Evolutionary conservation across 1,140 invertebrate species (phyloP).

Genomic region (Cherax quadricarinatus): DNA sequence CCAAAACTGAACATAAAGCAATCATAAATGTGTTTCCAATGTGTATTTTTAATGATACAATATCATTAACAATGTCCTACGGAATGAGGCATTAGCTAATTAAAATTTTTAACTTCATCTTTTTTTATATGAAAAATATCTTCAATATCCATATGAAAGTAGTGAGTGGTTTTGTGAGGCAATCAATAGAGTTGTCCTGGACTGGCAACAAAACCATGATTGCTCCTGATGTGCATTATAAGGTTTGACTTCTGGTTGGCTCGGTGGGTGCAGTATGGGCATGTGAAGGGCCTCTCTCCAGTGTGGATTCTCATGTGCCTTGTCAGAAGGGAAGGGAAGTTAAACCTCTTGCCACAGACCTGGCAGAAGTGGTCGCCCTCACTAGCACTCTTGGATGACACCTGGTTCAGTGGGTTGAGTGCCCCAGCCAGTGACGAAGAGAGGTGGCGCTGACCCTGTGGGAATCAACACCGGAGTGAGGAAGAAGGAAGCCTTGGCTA

Average conservation of each 20-base stretch:
- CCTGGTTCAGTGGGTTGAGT: background rate
- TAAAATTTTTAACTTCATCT: too few relatives aligned
- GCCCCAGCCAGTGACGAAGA: background rate
- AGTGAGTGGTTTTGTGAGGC: background rate
- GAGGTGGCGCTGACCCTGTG: conserved; percentile 9
- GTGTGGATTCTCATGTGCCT: conserved; percentile 76
- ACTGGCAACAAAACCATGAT: conserved; percentile 28
- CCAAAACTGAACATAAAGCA: too few relatives aligned
- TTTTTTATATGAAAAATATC: background rate
- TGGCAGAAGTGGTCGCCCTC: conserved; percentile 72
- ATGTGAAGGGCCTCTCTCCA: conserved; percentile 79
- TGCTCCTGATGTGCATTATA: conserved; percentile 68
- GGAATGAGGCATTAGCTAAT: background rate
- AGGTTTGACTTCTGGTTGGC: conserved; percentile 74
- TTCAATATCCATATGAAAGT: background rate
- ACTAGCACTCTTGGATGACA: background rate
- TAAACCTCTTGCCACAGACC: conserved; percentile 74
- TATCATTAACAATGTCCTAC: too few relatives aligned
- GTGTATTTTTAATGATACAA: too few relatives aligned
- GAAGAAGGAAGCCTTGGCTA: conserved; percentile 1
- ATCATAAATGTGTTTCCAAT: too few relatives aligned
- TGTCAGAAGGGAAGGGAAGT: conserved; percentile 68
- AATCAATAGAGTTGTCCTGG: background rate
- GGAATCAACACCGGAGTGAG: conserved; percentile 33
- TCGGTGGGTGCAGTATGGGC: conserved; percentile 77